A percentile compares a stretch with the other conserved stretches of the same genome.
phyloP scores from a whole-genome alignment of 2,113 vertebrate species.

The Hyperopisus bebe region DNA sequence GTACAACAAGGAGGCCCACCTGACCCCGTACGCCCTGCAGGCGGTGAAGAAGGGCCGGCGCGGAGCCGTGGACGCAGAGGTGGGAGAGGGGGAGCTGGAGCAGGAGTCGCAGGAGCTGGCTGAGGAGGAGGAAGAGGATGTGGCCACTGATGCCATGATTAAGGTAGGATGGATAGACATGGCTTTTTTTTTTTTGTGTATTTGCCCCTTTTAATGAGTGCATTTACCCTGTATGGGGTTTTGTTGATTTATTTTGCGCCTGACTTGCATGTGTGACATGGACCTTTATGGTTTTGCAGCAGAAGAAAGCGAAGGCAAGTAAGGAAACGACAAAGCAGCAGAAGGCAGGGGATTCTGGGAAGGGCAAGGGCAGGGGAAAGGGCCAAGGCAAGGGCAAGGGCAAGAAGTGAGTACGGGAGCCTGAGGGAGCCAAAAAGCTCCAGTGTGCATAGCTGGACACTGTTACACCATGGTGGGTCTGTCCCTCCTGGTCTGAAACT shows the following conservation, averaged over 20 bases:
- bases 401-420: constrained; percentile 56
- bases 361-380: constrained; percentile 70
- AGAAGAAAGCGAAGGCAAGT: constrained; percentile 75
- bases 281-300: constrained; percentile 45
- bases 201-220: background rate
- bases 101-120: constrained; percentile 52
- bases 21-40: constrained; percentile 81
- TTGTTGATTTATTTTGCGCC: background rate
- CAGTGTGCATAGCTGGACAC: background rate
- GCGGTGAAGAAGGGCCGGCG: constrained; percentile 64
- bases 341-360: constrained; percentile 66
- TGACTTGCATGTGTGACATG: background rate
- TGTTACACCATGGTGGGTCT: background rate
- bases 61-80: constrained; percentile 52
- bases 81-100: constrained; percentile 46
- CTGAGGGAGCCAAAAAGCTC: background rate
- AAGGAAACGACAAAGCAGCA: constrained; percentile 67
- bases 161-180: constrained; percentile 64
- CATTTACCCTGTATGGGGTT: background rate
- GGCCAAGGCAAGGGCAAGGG: constrained; percentile 59
- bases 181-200: background rate
- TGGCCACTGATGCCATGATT: constrained; percentile 84
- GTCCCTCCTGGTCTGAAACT: background rate
- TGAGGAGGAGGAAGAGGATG: constrained; percentile 59
- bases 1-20: constrained; percentile 84